Evolutionary conservation across 2,888 invertebrate genomes (phyloP).

Genomic region (Eilema depressum): DNA sequence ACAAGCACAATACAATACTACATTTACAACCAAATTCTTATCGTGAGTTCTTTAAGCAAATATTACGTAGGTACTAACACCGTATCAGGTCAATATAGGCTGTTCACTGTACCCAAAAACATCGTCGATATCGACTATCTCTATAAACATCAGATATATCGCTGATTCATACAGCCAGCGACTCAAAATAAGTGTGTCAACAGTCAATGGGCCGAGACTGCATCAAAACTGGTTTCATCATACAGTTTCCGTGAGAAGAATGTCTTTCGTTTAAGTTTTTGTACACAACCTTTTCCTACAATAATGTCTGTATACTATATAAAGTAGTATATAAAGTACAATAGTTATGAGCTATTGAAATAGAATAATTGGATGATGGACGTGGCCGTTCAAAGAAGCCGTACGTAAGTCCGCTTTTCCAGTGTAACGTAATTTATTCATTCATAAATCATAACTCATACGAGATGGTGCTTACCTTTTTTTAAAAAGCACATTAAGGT

Average conservation of each 20-base stretch:
- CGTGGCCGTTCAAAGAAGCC: conserved; percentile 27
- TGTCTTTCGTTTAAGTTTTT: conserved; percentile 35
- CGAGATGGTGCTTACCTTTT: background rate
- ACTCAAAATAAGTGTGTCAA: conserved; percentile 59
- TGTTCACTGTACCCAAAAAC: conserved; percentile 14
- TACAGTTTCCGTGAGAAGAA: conserved; percentile 49
- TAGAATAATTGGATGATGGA: conserved; percentile 39
- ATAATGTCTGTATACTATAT: conserved; percentile 19
- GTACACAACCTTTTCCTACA: conserved; percentile 37
- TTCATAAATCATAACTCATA: conserved; percentile 7
- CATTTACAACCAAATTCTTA: background rate
- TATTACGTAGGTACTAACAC: background rate
- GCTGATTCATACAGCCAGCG: conserved; percentile 36
- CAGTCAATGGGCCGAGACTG: conserved; percentile 57
- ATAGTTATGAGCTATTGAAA: conserved; percentile 21
- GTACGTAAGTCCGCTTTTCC: conserved; percentile 19
- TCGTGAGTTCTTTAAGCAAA: background rate
- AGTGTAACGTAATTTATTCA: conserved; percentile 16
- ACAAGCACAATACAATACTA: background rate
- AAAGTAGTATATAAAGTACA: no score
- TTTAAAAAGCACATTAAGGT: background rate
- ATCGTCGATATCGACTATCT: conserved; percentile 25
- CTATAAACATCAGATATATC: conserved; percentile 26
- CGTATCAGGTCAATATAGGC: background rate
- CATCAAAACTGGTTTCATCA: conserved; percentile 61